Evolutionary conservation across 1,140 invertebrate species (phyloP).

Genomic region (Doryteuthis pealeii): DNA sequence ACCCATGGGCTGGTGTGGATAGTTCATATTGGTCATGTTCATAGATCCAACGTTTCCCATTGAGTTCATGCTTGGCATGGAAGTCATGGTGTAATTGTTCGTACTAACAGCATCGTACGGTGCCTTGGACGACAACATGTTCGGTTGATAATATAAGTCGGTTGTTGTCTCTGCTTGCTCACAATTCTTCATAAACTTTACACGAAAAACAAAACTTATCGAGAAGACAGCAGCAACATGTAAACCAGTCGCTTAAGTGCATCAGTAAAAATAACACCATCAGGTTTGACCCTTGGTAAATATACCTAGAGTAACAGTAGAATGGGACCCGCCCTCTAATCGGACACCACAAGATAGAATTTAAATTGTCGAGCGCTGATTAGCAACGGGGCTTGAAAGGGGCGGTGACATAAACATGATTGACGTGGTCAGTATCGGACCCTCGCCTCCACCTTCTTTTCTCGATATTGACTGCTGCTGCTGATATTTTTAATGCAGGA

Average conservation of each 20-base stretch:
- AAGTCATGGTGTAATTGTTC: conserved; percentile 47
- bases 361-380: neutral
- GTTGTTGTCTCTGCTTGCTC: neutral
- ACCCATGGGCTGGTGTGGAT: conserved; percentile 63
- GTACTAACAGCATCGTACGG: conserved; percentile 36
- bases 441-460: neutral
- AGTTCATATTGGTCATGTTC: conserved; percentile 73
- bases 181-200: neutral
- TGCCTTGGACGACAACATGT: conserved; percentile 24
- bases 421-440: neutral
- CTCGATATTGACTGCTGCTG: too few relatives aligned
- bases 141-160: conserved; percentile 6
- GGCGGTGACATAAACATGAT: neutral
- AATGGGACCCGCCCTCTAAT: neutral
- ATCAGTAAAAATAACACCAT: conserved; percentile 1
- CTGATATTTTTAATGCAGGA: too few relatives aligned
- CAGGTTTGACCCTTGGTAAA: conserved; percentile 9
- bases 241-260: neutral
- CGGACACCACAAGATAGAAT: neutral
- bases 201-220: neutral
- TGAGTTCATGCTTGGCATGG: conserved; percentile 47
- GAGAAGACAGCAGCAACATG: neutral
- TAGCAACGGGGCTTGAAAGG: neutral
- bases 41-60: conserved; percentile 53
- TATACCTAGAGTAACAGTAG: conserved; percentile 10